Evolutionary conservation across 2,113 vertebrate species (phyloP).

Genomic region (Crotalus tigris): DNA sequence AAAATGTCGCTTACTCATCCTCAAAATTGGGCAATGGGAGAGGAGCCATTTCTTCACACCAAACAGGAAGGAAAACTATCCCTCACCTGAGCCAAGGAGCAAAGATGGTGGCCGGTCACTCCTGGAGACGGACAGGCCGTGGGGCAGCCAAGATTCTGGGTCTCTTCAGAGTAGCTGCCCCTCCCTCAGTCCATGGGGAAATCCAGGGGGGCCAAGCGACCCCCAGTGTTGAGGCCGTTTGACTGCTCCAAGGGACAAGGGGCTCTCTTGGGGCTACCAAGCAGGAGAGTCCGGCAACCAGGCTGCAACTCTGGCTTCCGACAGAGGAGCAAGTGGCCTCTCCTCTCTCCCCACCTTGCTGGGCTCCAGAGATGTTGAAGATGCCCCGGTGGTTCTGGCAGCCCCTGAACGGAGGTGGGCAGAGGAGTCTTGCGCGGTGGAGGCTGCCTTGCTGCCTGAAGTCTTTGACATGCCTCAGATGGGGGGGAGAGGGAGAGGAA

Average conservation of each 20-base stretch:
- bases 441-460: not conserved
- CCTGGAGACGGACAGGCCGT: not conserved
- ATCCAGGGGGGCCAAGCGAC: not conserved
- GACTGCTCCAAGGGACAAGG: not conserved
- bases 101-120: not conserved
- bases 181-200: not conserved
- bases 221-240: not conserved
- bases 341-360: not conserved
- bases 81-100: slow-evolving; percentile 33
- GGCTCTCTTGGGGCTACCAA: not conserved
- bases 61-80: slow-evolving; percentile 57
- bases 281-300: not conserved
- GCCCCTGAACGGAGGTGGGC: not conserved
- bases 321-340: not conserved
- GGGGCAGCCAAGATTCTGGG: not conserved
- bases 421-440: not conserved
- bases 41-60: slow-evolving; percentile 49
- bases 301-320: not conserved
- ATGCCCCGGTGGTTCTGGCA: not conserved
- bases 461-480: not conserved
- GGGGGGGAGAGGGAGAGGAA: not conserved
- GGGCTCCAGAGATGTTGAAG: not conserved
- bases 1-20: slow-evolving; percentile 62
- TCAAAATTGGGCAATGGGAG: slow-evolving; percentile 53
- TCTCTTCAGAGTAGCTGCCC: not conserved